These are phyloP conservation scores for Carcharodon carcharias DNA, from an alignment of 2,797 vertebrate species.

Conservation along the genomic window DNA sequence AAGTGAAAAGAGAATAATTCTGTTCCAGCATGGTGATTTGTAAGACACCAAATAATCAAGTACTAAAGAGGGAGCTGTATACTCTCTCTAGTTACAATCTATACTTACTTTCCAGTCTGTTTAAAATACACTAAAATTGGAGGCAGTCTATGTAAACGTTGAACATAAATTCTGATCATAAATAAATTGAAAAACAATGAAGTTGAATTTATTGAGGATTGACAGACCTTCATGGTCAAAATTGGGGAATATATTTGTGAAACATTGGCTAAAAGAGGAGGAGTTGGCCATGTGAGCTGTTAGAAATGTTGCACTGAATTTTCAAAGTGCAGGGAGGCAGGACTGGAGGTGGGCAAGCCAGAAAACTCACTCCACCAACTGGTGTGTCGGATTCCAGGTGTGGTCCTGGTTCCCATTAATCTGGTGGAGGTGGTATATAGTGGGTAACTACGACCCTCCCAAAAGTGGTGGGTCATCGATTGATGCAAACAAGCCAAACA, in stretches of 20 bases:
- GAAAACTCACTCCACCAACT: neutral
- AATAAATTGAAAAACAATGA: neutral
- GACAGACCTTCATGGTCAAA: neutral
- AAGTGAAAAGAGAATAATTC: conserved; percentile 1
- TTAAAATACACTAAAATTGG: neutral
- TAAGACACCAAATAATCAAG: neutral
- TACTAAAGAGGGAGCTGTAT: neutral
- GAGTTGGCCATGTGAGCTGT: neutral
- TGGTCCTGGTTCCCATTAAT: neutral
- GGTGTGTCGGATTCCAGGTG: neutral
- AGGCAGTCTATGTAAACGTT: neutral
- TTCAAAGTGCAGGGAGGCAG: neutral
- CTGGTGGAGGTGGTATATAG: neutral
- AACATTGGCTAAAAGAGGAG: neutral
- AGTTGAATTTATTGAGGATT: neutral
- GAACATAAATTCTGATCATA: neutral
- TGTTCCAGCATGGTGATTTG: neutral
- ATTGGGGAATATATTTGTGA: neutral
- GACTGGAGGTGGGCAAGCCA: neutral
- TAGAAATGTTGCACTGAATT: neutral
- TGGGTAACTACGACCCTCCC: neutral
- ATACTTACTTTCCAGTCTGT: neutral
- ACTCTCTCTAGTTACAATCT: neutral
- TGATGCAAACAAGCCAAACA: neutral
- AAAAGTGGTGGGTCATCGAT: neutral